phyloP scores from a whole-genome alignment of 2,113 vertebrate species.

The Hemiscyllium ocellatum region DNA sequence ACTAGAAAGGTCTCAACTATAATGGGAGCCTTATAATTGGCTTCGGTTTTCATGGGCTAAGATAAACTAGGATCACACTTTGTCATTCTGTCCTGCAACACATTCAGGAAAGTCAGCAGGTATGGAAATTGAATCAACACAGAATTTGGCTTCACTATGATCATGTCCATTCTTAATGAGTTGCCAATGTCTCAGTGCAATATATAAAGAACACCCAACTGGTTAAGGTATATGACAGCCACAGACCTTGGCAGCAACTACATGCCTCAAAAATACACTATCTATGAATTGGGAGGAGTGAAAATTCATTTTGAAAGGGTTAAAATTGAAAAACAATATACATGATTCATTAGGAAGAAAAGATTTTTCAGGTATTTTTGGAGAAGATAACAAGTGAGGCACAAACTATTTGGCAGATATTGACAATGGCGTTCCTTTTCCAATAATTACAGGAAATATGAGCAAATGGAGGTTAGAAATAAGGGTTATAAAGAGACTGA shows the following conservation, averaged over 20 bases:
- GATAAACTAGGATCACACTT: not conserved
- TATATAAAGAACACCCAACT: not conserved
- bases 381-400: not conserved
- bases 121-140: not conserved
- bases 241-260: not conserved
- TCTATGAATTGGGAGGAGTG: not conserved
- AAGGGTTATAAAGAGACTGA: conserved; percentile 13
- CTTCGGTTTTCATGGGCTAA: not conserved
- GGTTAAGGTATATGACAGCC: not conserved
- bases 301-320: not conserved
- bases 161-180: not conserved
- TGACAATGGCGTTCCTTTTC: not conserved
- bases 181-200: not conserved
- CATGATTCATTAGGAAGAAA: not conserved
- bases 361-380: not conserved
- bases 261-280: not conserved
- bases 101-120: not conserved
- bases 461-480: conserved; percentile 6
- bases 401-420: not conserved
- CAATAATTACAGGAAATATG: not conserved
- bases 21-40: not conserved
- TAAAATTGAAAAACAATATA: not conserved
- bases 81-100: not conserved
- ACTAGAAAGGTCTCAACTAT: not conserved
- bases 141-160: not conserved